A percentile compares a stretch with the other conserved stretches of the same genome.
Evolutionary conservation across 92 coral and sea anemone species (phyloP).

Genomic region (Parazoanthus atlanticus): DNA sequence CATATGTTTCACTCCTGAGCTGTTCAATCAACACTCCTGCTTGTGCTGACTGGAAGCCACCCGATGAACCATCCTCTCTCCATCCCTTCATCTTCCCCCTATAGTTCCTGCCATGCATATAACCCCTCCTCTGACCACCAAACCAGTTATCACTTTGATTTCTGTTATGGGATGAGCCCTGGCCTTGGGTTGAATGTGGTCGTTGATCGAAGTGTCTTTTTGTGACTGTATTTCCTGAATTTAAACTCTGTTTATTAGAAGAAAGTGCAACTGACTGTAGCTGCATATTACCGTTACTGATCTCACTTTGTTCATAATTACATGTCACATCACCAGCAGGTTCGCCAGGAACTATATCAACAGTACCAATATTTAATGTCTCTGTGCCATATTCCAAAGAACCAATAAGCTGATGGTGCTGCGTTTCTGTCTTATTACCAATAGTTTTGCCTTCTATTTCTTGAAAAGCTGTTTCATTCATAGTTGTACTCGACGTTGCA

Average conservation of each 20-base stretch:
- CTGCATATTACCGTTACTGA: neutral
- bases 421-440: neutral
- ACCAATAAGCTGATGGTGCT: neutral
- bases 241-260: neutral
- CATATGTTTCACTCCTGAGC: conserved; percentile 84
- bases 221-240: neutral
- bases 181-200: neutral
- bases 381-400: neutral
- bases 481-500: neutral
- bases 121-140: neutral
- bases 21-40: conserved; percentile 90
- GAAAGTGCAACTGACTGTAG: neutral
- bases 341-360: neutral
- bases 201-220: neutral
- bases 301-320: neutral
- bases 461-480: neutral
- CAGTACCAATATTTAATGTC: neutral
- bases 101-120: neutral
- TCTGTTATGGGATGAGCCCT: neutral
- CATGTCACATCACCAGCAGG: neutral
- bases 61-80: conserved; percentile 24
- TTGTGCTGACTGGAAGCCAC: conserved; percentile 78
- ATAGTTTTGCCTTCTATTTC: neutral
- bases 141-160: neutral
- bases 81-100: conserved; percentile 13